These are phyloP conservation scores for Agriopis marginaria DNA, from an alignment of 2,888 invertebrate genomes.

Conservation along the genomic window DNA sequence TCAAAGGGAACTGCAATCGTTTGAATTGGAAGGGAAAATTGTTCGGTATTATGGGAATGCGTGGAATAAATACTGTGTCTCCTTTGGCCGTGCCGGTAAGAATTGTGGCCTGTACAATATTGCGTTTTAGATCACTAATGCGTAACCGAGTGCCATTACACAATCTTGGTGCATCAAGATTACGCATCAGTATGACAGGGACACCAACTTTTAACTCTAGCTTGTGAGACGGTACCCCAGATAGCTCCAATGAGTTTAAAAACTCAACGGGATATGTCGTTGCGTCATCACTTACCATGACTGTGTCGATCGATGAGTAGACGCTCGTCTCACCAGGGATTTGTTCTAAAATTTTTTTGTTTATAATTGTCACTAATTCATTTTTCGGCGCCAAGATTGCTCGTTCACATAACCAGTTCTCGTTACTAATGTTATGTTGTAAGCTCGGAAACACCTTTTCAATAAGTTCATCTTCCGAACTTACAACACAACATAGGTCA, in stretches of 20 bases:
- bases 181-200: background rate
- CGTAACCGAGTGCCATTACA: background rate
- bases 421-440: too few species aligned
- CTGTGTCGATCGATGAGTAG: too few species aligned
- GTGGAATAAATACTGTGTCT: conserved; percentile 49
- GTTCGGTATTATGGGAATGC: conserved; percentile 50
- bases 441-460: too few species aligned
- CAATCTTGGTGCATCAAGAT: background rate
- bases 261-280: background rate
- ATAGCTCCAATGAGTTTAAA: background rate
- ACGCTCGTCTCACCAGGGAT: too few species aligned
- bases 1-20: conserved; percentile 48
- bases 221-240: background rate
- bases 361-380: too few species aligned
- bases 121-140: too few species aligned
- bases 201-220: background rate
- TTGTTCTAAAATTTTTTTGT: too few species aligned
- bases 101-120: conserved; percentile 48
- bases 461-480: too few species aligned
- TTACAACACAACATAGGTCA: too few species aligned
- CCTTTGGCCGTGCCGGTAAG: conserved; percentile 48
- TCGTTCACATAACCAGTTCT: too few species aligned
- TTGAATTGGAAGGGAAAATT: conserved; percentile 50
- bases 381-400: too few species aligned
- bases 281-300: too few species aligned